Percentiles rank a stretch among this genome's conserved stretches.
These are phyloP conservation scores for Blera fallax DNA, from an alignment of 2,888 invertebrate species.

Conservation along the genomic window DNA sequence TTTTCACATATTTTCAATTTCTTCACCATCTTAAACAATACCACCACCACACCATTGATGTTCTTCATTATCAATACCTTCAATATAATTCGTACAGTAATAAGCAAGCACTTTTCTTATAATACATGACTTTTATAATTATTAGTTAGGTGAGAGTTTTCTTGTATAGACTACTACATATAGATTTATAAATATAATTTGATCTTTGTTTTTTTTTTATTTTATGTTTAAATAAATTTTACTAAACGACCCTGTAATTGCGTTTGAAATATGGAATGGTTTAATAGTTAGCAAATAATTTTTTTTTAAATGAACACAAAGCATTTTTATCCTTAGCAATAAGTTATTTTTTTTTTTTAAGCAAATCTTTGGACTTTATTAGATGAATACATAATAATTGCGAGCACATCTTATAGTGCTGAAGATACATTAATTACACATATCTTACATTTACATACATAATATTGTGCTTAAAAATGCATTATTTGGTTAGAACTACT, in stretches of 20 bases:
- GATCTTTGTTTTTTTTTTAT: conserved; percentile 41
- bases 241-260: conserved; percentile 73
- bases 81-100: conserved; percentile 27
- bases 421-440: conserved; percentile 25
- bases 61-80: conserved; percentile 23
- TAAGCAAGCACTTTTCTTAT: conserved; percentile 70
- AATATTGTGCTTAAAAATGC: conserved; percentile 42
- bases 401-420: conserved; percentile 22
- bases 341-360: conserved; percentile 12
- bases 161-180: conserved; percentile 48
- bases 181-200: conserved; percentile 66
- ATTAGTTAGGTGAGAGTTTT: conserved; percentile 50
- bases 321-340: conserved; percentile 44
- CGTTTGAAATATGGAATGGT: conserved; percentile 53
- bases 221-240: conserved; percentile 70
- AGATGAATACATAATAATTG: conserved; percentile 38
- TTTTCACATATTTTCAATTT: conserved; percentile 46
- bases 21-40: conserved; percentile 28
- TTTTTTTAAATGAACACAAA: conserved; percentile 59
- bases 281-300: conserved; percentile 61
- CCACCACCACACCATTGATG: conserved; percentile 5
- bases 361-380: conserved; percentile 55
- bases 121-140: conserved; percentile 47
- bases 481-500: conserved; percentile 34
- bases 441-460: conserved; percentile 7